These are phyloP conservation scores for Myiozetetes cayanensis DNA, from an alignment of 2,113 vertebrate species.

Conservation along the genomic window DNA sequence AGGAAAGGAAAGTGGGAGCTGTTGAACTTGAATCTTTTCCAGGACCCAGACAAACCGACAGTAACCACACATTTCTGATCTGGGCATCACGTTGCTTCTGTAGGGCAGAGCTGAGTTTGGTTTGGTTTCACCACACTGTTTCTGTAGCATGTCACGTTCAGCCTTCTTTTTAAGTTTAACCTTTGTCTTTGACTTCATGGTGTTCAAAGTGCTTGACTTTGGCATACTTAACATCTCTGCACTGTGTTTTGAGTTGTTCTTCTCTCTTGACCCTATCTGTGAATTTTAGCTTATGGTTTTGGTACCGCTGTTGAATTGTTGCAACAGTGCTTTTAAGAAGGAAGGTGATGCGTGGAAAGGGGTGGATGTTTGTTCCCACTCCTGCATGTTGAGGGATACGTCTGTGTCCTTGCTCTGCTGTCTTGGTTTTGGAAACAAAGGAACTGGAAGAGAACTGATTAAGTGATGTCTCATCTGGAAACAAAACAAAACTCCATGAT, in stretches of 20 bases:
- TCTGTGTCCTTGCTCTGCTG: neutral
- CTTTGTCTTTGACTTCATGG: neutral
- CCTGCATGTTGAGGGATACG: neutral
- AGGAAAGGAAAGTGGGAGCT: neutral
- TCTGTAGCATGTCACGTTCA: neutral
- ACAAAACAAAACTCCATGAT: neutral
- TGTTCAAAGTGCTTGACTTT: neutral
- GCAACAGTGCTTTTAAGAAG: neutral
- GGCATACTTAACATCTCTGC: neutral
- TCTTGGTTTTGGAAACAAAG: neutral
- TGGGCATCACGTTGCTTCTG: neutral
- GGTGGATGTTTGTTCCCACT: neutral
- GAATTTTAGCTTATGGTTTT: neutral
- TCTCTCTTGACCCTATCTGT: neutral
- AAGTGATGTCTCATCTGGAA: conserved; percentile 7
- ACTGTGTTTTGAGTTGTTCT: neutral
- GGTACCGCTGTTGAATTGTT: neutral
- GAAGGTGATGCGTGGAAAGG: neutral
- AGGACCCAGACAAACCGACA: neutral
- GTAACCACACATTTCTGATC: neutral
- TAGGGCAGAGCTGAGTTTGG: neutral
- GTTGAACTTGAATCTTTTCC: neutral
- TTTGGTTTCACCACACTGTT: neutral
- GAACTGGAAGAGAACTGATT: neutral
- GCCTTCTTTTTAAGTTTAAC: neutral